Conservation (phyloP, 2,113 vertebrate genomes). For the Lasiurus cinereus region DNA sequence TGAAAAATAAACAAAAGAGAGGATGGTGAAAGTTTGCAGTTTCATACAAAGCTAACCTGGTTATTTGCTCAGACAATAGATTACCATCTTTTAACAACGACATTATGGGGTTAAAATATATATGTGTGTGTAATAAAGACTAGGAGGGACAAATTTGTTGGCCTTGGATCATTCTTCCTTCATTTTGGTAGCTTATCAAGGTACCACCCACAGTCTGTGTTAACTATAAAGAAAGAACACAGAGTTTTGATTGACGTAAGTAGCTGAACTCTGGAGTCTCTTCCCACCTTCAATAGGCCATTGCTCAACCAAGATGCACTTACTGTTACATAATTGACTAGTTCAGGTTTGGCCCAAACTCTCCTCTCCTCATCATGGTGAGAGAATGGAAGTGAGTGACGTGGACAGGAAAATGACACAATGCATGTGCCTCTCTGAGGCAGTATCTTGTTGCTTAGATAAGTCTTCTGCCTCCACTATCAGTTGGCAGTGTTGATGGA, state of each 20-base stretch:
- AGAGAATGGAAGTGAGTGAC: not conserved
- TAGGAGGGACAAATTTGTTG: not conserved
- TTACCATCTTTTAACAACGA: not conserved
- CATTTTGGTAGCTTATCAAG: not conserved
- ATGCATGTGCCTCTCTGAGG: not conserved
- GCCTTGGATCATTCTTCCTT: not conserved
- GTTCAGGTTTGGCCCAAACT: not conserved
- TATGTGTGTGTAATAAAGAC: not conserved
- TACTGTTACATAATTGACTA: not conserved
- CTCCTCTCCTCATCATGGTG: not conserved
- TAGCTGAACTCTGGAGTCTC: not conserved
- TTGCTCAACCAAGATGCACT: not conserved
- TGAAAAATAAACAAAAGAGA: not conserved
- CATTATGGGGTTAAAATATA: not conserved
- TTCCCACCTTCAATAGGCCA: not conserved
- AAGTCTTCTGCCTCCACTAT: not conserved
- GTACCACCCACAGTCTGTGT: not conserved
- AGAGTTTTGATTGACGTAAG: not conserved
- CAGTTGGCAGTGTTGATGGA: too few species aligned
- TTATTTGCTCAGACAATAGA: not conserved
- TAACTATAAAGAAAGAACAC: not conserved
- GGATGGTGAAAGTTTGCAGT: not conserved
- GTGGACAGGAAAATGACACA: not conserved
- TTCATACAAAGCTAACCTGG: not conserved
- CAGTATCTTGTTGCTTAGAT: not conserved